Evolutionary conservation across 2,888 invertebrate genomes (phyloP).

Genomic region (Caprella mutica): DNA sequence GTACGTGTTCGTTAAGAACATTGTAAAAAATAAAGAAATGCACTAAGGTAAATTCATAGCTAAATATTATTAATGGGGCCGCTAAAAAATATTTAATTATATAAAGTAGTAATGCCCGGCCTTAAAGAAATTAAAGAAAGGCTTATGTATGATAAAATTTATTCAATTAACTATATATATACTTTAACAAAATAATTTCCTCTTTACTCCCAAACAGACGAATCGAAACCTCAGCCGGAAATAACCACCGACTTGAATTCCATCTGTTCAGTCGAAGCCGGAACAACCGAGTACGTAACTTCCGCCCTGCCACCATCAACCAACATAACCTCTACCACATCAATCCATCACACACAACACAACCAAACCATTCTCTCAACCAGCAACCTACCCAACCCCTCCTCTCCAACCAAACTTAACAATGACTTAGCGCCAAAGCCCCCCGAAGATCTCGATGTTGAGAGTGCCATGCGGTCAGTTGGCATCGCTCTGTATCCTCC

Average conservation of each 20-base stretch:
- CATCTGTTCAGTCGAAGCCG: neutral
- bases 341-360: constrained; percentile 9
- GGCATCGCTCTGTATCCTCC: too few relatives aligned
- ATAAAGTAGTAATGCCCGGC: neutral
- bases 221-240: too few relatives aligned
- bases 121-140: neutral
- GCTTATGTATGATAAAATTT: neutral
- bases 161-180: constrained; percentile 1
- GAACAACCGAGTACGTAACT: constrained; percentile 5
- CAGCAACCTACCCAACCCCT: too few relatives aligned
- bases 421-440: too few relatives aligned
- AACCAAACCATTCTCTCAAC: too few relatives aligned
- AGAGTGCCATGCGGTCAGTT: too few relatives aligned
- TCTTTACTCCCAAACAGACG: too few relatives aligned
- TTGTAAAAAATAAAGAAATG: neutral
- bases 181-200: neutral
- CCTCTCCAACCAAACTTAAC: too few relatives aligned
- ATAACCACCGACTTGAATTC: neutral
- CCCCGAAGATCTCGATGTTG: too few relatives aligned
- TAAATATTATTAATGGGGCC: neutral
- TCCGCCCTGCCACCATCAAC: neutral
- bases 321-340: constrained; percentile 3
- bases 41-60: neutral
- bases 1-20: neutral
- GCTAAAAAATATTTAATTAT: neutral